Conservation (phyloP, 2,113 vertebrate species). For the human (Homo sapiens) region GRCh38 chr14:42016001-42016500, state of each 20-base stretch:
- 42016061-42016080: background rate
- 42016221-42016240: background rate
- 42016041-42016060: background rate
- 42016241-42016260: background rate
- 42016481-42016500: background rate
- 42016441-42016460: background rate
- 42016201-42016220: background rate
- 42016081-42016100: background rate
- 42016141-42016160: background rate
- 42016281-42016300: background rate
- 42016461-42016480: rapidly evolving
- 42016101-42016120: background rate
- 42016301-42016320: background rate
- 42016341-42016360: background rate
- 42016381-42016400: background rate
- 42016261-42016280: background rate
- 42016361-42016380: background rate
- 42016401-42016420: background rate
- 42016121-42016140: background rate
- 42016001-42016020: background rate
- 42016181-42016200: background rate
- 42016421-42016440: background rate
- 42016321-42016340: background rate
- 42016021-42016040: background rate
- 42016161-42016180: background rate